A percentile compares a stretch with the other conserved stretches of the same genome.
Evolutionary conservation across 2,888 invertebrate species (phyloP).

Genomic region (Leptopilina syphax): DNA sequence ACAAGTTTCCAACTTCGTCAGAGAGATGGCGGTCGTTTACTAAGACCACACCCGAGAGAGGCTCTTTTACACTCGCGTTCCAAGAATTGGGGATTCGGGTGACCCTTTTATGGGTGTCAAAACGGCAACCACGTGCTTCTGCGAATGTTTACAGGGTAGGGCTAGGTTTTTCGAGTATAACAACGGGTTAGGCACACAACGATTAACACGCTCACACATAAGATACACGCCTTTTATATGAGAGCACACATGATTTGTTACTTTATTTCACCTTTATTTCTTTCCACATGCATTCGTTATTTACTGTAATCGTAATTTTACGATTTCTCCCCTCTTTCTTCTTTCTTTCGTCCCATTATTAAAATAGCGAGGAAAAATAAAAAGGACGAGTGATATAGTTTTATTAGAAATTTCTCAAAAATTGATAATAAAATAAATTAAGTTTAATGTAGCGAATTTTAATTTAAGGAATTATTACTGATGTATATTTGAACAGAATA

Average conservation of each 20-base stretch:
- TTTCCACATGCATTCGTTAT: constrained; percentile 4
- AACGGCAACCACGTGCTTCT: constrained; percentile 64
- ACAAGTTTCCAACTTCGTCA: constrained; percentile 38
- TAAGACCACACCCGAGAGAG: constrained; percentile 70
- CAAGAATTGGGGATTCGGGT: constrained; percentile 37
- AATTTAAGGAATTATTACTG: too few species aligned
- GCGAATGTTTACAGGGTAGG: constrained; percentile 59
- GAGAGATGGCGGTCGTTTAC: constrained; percentile 69
- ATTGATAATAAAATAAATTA: too few species aligned
- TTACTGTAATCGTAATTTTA: constrained; percentile 25
- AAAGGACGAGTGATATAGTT: too few species aligned
- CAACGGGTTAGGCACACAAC: constrained; percentile 52
- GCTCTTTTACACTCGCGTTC: constrained; percentile 58
- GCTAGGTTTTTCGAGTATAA: constrained; percentile 51
- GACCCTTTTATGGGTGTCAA: constrained; percentile 58
- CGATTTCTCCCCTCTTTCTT: neutral
- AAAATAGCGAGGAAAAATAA: too few species aligned
- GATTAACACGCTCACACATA: constrained; percentile 58
- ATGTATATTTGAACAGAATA: too few species aligned
- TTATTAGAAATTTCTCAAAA: too few species aligned
- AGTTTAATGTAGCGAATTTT: too few species aligned
- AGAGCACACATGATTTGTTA: constrained; percentile 49
- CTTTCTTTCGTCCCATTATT: neutral
- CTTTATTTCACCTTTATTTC: constrained; percentile 42
- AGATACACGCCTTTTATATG: constrained; percentile 49